Conservation (phyloP, 2,113 vertebrate genomes). For the Emberiza fucata region DNA sequence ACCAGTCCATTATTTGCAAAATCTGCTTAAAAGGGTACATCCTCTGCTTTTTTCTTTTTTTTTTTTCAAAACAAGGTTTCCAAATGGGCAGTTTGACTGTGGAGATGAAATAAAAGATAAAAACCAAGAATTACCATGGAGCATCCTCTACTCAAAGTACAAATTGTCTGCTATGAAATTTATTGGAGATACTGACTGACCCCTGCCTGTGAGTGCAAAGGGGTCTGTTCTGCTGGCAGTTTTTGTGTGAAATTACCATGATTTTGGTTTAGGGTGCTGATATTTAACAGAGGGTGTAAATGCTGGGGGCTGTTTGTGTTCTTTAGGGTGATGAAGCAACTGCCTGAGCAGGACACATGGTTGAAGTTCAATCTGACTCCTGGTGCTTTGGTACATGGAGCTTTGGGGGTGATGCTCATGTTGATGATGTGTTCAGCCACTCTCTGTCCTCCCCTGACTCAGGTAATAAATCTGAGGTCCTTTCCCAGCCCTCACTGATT, state of each 20-base stretch:
- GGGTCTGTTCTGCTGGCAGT: background rate
- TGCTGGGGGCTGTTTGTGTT: background rate
- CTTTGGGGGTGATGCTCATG: background rate
- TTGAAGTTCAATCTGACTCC: background rate
- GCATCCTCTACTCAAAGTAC: background rate
- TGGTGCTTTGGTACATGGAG: background rate
- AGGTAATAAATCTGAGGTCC: background rate
- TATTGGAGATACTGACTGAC: background rate
- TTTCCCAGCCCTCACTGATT: background rate
- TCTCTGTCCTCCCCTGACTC: background rate
- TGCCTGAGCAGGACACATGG: background rate
- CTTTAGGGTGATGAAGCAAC: background rate
- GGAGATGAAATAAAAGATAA: background rate
- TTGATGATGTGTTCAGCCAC: background rate
- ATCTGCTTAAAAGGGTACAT: background rate
- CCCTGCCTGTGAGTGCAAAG: background rate
- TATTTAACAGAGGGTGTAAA: background rate
- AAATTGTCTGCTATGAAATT: background rate
- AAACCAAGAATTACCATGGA: background rate
- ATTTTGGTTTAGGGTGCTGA: background rate
- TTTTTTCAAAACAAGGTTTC: background rate
- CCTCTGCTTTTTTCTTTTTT: background rate
- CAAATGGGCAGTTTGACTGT: background rate
- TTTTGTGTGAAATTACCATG: too few relatives aligned
- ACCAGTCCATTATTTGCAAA: background rate